Percentiles rank a stretch among this genome's conserved stretches.
phyloP scores from a whole-genome alignment of 2,888 invertebrate species.

The Ectobius pallidus region DNA sequence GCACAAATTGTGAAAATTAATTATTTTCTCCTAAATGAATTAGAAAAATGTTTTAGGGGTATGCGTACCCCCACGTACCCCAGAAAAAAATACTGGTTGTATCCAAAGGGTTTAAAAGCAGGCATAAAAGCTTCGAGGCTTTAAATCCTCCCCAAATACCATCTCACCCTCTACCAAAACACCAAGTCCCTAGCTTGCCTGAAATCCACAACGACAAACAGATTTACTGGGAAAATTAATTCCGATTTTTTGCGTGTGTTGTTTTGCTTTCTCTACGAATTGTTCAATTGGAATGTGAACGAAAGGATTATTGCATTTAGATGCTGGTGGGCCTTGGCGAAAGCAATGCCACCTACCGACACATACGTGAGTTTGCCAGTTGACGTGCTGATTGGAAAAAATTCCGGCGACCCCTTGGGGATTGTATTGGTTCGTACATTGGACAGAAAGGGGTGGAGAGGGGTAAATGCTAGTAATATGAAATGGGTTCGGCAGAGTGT shows the following conservation, averaged over 20 bases:
- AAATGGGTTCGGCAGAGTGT: not conserved
- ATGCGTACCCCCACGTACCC: too few species aligned
- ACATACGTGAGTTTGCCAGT: conserved; percentile 23
- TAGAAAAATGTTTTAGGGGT: too few species aligned
- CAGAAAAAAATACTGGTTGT: not conserved
- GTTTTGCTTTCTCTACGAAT: conserved; percentile 17
- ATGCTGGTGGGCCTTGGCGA: not conserved
- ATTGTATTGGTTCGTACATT: not conserved
- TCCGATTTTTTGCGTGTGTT: not conserved
- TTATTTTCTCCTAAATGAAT: too few species aligned
- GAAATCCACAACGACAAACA: conserved; percentile 24
- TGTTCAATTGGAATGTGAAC: conserved; percentile 2
- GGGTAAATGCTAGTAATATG: not conserved
- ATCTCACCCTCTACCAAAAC: not conserved
- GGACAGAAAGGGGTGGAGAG: not conserved
- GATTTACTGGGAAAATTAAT: conserved; percentile 29
- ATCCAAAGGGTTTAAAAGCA: conserved; percentile 2
- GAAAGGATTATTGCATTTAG: conserved; percentile 14
- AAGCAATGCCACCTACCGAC: not conserved
- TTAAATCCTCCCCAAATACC: not conserved
- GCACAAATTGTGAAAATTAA: too few species aligned
- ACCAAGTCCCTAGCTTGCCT: not conserved
- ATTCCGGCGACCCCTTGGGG: conserved; percentile 17
- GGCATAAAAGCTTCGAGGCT: not conserved
- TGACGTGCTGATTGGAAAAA: conserved; percentile 29